Evolutionary conservation across 2,888 invertebrate genomes (phyloP), one percentile per base, ranked within the genome.

Genomic region (Alcis repandata): DNA sequence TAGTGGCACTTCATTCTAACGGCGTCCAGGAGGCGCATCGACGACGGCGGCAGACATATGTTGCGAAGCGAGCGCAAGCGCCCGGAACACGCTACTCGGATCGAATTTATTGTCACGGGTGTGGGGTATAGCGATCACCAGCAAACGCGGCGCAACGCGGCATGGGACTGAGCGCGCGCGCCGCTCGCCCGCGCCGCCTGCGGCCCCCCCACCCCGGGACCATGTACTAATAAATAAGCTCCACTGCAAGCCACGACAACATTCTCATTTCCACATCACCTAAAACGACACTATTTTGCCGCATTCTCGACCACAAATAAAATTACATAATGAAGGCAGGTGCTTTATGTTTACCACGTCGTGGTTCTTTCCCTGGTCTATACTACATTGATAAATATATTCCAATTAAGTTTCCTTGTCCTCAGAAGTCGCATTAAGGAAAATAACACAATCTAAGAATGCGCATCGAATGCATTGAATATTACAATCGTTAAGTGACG

Each of bases 1-100:
- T 97, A 97, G 94, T 95, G 95, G 95, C 96, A 96, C 93, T 93
- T 93, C 94, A 94, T 94, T 92, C 93, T 94, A 93, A 91, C 89
- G 88, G 90, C 79, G 90, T 91, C 92, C 91, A 87, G 83, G 79
- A 82, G 83, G 82, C 80, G 86, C 89, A 89, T 89, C 76, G 84
- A 85, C 84, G 88, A 87, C 82, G 87, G 88, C 84, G 90, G 90
- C 89, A 87, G 93, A 90, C 93, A 93, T 93, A 92, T 73, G 90
- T 86, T 87, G 85, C 80, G 79, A 82, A 77, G 82, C 82, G 92
- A 90, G 91, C 90, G 92, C 90, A 85, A 85, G 75, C 91, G 92
- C 93, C 85, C 91, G 86, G 79, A 79, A 77, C 86, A 74, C 81
- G 76, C 84, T 87, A 73, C 85, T 82, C 85, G 82, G 84, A 72